Evolutionary conservation across 1,140 invertebrate species (phyloP).

Genomic region (Gerris buenoi): DNA sequence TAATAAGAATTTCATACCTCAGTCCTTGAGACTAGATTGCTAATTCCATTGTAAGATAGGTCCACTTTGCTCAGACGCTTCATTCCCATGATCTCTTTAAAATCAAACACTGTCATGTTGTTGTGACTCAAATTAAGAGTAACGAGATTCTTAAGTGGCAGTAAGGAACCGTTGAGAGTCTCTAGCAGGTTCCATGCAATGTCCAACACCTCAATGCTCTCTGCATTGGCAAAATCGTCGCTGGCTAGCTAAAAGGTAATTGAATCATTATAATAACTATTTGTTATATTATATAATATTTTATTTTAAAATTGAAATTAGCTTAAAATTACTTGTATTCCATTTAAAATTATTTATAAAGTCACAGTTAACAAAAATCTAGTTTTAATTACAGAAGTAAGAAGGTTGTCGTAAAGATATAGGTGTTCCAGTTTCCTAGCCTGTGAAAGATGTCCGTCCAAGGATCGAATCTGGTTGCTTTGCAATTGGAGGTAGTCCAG

Average conservation of each 20-base stretch:
- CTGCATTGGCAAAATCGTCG: conserved; percentile 54
- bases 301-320: too few relatives aligned
- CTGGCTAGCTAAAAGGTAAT: conserved; percentile 50
- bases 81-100: conserved; percentile 55
- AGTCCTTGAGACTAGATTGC: conserved; percentile 39
- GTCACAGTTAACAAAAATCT: background rate
- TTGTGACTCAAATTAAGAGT: conserved; percentile 60
- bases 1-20: too few relatives aligned
- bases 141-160: conserved; percentile 44
- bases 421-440: conserved; percentile 45
- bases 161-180: conserved; percentile 54
- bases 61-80: conserved; percentile 47
- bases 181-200: conserved; percentile 52
- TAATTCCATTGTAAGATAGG: conserved; percentile 57
- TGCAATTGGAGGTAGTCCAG: conserved; percentile 52
- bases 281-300: too few relatives aligned
- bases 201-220: conserved; percentile 45
- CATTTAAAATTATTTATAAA: too few relatives aligned
- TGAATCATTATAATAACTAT: too few relatives aligned
- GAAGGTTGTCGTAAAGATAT: conserved; percentile 50
- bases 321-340: too few relatives aligned
- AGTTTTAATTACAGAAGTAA: conserved; percentile 44
- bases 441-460: conserved; percentile 52
- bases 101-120: conserved; percentile 53
- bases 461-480: conserved; percentile 46